Base-by-base conservation (phyloP, 2,113 vertebrate genomes). In the Ictalurus punctatus region DNA sequence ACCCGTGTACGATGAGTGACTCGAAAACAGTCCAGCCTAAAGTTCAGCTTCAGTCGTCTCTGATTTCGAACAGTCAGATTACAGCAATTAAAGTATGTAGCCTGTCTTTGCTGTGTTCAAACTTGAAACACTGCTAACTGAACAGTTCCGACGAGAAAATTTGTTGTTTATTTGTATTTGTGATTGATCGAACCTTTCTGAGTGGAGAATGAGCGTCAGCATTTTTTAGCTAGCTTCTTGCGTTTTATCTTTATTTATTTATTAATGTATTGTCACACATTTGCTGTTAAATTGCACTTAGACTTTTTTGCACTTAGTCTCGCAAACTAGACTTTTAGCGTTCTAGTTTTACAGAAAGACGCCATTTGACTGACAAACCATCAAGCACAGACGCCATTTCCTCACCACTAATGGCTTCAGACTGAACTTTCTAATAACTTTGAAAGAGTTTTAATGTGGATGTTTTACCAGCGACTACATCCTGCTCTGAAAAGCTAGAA, bases 21-120 rank as follows among this genome's bases (percentile, higher is more conserved):
- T 63, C 84, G 54, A 93, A 86, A 71, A 37, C 80, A 78, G 21
- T 48, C 59, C 89, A 37, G n/a, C 88, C 71, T 65, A 90, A 80
- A 90, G 86, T 89, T 73, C 89, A 91, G 30, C 61, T 84, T 86
- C 91, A 90, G 2, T 84, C 90, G 16, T 88, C 90, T 54, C 48
- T 93, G 52, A 91, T 92, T 78, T 88, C 84, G 56, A 92, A 90
- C 84, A 92, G 82, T 83, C 89, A 93, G 84, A 91, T 92, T 59
- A 89, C 71, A 30, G 78, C 91, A 23, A 63, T 91, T 58, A 90
- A 92, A 93, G 93, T 93, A 92, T 84, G 91, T 91, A 76, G 63
- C n/a, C 59, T 76, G 7, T 48, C 65, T 48, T 87, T 71, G 27
- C 14, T 73, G 65, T 86, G 69, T 82, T 67, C 65, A 16, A 65